phyloP scores from a whole-genome alignment of 2,888 invertebrate genomes.

The Erpobdella octoculata region DNA sequence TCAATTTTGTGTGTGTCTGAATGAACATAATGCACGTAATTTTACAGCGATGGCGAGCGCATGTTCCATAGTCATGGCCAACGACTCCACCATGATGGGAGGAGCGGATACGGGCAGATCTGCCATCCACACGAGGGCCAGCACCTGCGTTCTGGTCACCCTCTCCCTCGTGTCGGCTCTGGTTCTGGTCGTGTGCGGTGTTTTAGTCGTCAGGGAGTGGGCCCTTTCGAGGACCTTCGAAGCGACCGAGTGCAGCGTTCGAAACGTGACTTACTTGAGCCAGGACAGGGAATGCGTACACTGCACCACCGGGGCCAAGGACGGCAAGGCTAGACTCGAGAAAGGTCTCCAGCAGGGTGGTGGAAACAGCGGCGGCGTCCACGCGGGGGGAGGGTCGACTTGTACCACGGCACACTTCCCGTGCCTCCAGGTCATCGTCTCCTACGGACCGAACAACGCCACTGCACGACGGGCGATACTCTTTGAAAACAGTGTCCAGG shows the following conservation, averaged over 20 bases:
- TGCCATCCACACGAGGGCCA: conserved; percentile 31
- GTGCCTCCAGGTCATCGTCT: conserved; percentile 35
- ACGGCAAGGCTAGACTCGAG: conserved; percentile 19
- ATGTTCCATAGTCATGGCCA: conserved; percentile 28
- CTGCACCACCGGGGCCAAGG: conserved; percentile 34
- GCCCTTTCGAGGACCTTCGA: conserved; percentile 34
- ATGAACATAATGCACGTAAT: too few species aligned
- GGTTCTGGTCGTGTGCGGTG: conserved; percentile 38
- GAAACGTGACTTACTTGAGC: conserved; percentile 31
- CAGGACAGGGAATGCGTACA: conserved; percentile 33
- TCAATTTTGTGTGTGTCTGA: too few species aligned
- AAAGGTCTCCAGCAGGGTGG: neutral
- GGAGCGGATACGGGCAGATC: neutral
- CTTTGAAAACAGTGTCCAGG: conserved; percentile 39
- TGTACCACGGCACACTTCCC: conserved; percentile 35
- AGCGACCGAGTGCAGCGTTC: conserved; percentile 33
- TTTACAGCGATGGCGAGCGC: conserved; percentile 27
- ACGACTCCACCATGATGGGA: conserved; percentile 19
- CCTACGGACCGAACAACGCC: conserved; percentile 18
- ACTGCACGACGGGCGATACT: conserved; percentile 30
- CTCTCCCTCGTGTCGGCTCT: conserved; percentile 36
- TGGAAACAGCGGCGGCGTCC: neutral
- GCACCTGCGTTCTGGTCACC: conserved; percentile 38
- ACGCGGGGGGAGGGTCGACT: conserved; percentile 32
- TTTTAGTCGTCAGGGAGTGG: conserved; percentile 39